phyloP scores from a whole-genome alignment of 2,113 vertebrate species.

The Tricholaema leucomelas region DNA sequence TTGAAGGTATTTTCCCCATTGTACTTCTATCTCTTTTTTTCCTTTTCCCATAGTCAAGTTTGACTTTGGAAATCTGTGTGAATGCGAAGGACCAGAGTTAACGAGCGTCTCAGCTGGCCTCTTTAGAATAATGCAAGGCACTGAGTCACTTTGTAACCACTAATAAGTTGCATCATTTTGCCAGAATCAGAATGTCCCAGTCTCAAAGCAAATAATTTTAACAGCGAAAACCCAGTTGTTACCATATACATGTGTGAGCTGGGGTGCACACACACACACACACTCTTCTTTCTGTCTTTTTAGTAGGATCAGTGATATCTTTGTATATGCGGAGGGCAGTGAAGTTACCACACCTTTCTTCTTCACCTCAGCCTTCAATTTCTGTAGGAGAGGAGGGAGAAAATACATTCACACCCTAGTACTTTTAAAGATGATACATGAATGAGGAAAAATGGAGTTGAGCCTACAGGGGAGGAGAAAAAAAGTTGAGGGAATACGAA shows the following conservation, averaged over 20 bases:
- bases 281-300: background rate
- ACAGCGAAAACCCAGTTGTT: constrained; percentile 26
- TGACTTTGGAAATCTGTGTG: background rate
- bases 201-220: constrained; percentile 45
- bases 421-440: background rate
- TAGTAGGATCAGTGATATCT: no score
- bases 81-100: constrained; percentile 40
- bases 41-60: constrained; percentile 50
- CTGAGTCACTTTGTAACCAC: constrained; percentile 57
- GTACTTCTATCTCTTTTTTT: background rate
- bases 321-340: background rate
- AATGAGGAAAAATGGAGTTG: background rate
- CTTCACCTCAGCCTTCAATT: background rate
- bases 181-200: constrained; percentile 64
- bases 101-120: constrained; percentile 18
- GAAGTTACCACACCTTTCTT: background rate
- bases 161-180: constrained; percentile 54
- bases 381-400: background rate
- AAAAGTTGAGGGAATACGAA: background rate
- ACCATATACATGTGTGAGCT: background rate
- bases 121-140: constrained; percentile 56
- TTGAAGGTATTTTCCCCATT: constrained; percentile 4
- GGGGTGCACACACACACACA: no score
- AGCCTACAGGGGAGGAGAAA: background rate
- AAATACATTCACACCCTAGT: background rate